phyloP scores from a whole-genome alignment of 1,140 invertebrate species.

The Drosophila persimilis region DNA sequence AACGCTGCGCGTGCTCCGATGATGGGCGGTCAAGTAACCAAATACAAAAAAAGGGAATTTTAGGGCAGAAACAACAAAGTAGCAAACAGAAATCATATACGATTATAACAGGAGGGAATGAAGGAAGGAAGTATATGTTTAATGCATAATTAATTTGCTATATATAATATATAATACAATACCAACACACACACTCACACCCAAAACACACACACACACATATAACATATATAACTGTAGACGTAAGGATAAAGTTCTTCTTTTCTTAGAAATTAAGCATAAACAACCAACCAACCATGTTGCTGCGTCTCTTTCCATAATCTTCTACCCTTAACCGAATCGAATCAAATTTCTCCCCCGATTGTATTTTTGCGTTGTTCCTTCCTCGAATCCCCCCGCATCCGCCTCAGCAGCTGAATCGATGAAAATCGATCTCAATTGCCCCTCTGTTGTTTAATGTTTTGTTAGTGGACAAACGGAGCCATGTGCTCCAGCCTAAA shows the following conservation, averaged over 20 bases:
- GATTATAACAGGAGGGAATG: constrained; percentile 6
- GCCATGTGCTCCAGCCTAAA: constrained; percentile 40
- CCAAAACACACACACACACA: constrained; percentile 34
- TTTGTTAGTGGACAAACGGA: constrained; percentile 64
- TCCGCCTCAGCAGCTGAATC: constrained; percentile 16
- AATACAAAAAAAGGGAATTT: constrained; percentile 61
- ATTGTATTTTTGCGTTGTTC: constrained; percentile 57
- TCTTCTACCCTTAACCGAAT: constrained; percentile 10
- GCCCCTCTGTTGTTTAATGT: constrained; percentile 52
- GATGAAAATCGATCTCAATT: constrained; percentile 43
- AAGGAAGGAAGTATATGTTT: constrained; percentile 52
- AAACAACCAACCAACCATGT: constrained; percentile 31
- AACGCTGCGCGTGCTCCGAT: constrained; percentile 77
- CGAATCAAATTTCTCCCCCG: constrained; percentile 23
- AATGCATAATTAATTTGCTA: constrained; percentile 61
- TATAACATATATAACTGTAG: constrained; percentile 48
- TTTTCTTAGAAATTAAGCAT: constrained; percentile 65
- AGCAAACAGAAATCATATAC: constrained; percentile 6
- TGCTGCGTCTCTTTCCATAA: constrained; percentile 61
- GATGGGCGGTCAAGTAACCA: constrained; percentile 61
- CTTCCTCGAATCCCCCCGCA: not conserved
- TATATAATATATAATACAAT: constrained; percentile 31
- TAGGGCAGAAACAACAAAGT: constrained; percentile 38
- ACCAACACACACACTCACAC: constrained; percentile 24
- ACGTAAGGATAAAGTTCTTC: constrained; percentile 69